Evolutionary conservation across 2,113 vertebrate species (phyloP).

Genomic region (Gopherus flavomarginatus): DNA sequence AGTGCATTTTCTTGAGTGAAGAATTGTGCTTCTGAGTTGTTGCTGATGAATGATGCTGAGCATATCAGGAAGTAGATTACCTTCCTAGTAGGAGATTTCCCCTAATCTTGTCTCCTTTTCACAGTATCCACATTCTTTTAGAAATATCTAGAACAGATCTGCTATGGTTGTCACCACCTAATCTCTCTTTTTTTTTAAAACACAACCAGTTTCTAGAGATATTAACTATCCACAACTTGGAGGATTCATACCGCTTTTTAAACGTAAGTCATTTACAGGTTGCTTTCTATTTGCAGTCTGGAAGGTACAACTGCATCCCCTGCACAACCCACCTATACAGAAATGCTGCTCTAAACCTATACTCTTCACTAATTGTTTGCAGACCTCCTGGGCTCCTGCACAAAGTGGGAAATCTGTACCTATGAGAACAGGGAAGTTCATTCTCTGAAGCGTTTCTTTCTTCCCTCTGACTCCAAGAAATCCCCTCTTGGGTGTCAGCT

Average conservation of each 20-base stretch:
- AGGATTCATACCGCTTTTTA: background rate
- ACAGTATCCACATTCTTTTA: background rate
- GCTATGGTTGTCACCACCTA: background rate
- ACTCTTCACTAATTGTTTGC: too few relatives aligned
- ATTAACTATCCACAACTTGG: background rate
- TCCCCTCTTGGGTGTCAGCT: too few relatives aligned
- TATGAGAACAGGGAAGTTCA: too few relatives aligned
- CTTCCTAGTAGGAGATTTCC: background rate
- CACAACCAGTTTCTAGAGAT: background rate
- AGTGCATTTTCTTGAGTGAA: background rate
- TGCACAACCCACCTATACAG: background rate
- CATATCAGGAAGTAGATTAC: background rate
- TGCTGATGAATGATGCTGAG: background rate
- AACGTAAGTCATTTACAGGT: background rate
- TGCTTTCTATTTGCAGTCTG: background rate
- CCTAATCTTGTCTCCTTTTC: background rate
- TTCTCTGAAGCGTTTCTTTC: too few relatives aligned
- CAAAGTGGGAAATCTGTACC: too few relatives aligned
- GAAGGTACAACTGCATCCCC: background rate
- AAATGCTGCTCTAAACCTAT: background rate
- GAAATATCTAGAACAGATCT: background rate
- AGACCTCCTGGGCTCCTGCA: too few relatives aligned
- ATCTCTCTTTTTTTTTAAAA: background rate
- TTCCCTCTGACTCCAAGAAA: too few relatives aligned
- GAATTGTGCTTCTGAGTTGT: rapidly evolving